Conservation (phyloP, 2,797 vertebrate species). For the Spinus olivaceus region DNA sequence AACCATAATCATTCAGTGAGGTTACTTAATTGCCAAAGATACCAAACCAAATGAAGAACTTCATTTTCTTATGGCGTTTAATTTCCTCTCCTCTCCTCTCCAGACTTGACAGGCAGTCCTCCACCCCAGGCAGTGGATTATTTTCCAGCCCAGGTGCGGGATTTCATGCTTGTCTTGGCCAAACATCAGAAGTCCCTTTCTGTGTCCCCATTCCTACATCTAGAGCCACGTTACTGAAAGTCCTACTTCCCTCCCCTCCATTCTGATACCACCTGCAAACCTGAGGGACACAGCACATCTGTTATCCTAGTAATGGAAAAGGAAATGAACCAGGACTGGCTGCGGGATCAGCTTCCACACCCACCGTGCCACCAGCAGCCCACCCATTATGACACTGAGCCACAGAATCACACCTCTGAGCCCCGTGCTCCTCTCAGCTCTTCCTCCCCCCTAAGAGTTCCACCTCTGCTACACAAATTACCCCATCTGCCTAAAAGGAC, state of each 20-base stretch:
- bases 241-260: neutral
- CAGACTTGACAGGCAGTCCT: neutral
- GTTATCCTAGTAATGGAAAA: neutral
- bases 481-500: neutral
- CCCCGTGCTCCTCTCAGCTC: neutral
- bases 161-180: neutral
- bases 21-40: neutral
- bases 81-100: neutral
- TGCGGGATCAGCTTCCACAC: neutral
- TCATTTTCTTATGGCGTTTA: neutral
- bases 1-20: neutral
- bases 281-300: neutral
- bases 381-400: neutral
- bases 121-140: neutral
- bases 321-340: neutral
- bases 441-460: fast-evolving
- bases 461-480: neutral
- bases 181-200: neutral
- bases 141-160: neutral
- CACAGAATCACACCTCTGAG: neutral
- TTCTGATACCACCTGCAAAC: neutral
- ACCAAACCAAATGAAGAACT: neutral
- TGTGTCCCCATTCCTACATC: neutral
- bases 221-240: neutral
- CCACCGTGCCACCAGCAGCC: neutral